A percentile compares a stretch with the other conserved stretches of the same genome.
Conservation (phyloP, 2,888 invertebrate species). For the Ennomos fuscantarius region DNA sequence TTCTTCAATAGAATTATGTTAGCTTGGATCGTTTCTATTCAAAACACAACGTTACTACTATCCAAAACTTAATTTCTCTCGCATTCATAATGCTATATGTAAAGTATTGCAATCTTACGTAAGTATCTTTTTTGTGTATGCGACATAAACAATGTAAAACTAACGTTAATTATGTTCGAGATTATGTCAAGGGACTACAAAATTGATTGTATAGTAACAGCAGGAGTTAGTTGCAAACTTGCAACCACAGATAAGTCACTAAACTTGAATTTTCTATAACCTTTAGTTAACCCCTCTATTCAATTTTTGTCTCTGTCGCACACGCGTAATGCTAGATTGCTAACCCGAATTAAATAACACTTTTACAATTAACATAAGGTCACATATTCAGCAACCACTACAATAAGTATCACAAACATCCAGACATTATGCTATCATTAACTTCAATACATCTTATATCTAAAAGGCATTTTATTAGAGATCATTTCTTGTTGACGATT, state of each 20-base stretch:
- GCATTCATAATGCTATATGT: conserved; percentile 20
- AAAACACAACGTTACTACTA: neutral
- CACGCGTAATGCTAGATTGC: conserved; percentile 5
- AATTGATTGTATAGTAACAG: neutral
- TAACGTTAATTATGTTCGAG: neutral
- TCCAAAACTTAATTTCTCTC: conserved; percentile 6
- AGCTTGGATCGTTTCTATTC: neutral
- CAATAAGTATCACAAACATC: conserved; percentile 68
- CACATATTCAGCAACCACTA: conserved; percentile 30
- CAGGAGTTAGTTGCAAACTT: neutral
- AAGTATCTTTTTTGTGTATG: conserved; percentile 1
- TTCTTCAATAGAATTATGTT: neutral
- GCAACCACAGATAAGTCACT: neutral
- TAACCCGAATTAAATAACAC: conserved; percentile 32
- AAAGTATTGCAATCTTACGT: conserved; percentile 28
- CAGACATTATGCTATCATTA: conserved; percentile 50
- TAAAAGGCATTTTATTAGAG: conserved; percentile 74
- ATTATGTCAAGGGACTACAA: conserved; percentile 4
- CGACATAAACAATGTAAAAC: neutral
- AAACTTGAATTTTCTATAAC: too few species aligned
- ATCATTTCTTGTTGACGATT: conserved; percentile 58
- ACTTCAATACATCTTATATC: conserved; percentile 54
- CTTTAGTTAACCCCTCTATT: too few species aligned
- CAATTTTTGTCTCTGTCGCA: neutral
- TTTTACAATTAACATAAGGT: conserved; percentile 32